Evolutionary conservation across 1,140 invertebrate species (phyloP), one percentile per base, ranked within the genome.

Genomic region (Hylaeus anthracinus): DNA sequence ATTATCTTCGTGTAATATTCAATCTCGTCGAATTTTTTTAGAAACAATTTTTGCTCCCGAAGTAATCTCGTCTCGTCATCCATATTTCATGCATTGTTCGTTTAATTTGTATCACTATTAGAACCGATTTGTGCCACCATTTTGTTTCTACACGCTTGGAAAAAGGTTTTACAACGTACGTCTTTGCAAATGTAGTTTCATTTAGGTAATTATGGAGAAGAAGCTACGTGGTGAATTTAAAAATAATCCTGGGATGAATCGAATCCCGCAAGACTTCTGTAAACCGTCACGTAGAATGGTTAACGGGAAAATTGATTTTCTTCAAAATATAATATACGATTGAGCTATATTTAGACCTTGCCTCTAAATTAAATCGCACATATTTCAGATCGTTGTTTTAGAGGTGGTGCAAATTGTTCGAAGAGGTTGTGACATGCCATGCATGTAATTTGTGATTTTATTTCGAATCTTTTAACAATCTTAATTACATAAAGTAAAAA

Each of bases 91-190:
- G 60, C 66, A 55, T 41, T 69, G 58, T 77, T 75, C 26, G 8
- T 63, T 86, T 39, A 37, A 64, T 81, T 86, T 74, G 56, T 26
- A 72, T 66, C 74, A 79, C 61, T 69, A 56, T 84, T 82, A 70
- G 71, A 82, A 82, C 69, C 60, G 53, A 84, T 87, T 87, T 84
- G 67, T 60, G 65, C 85, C 85, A 73, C 84, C 86, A 88, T 88
- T 73, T 88, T 88, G 85, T 82, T 80, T 84, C 65, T 60, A 64
- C n/a, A n/a, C 58, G 37, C 43, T 41, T 45, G 53, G 45, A 86
- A 79, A 70, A 86, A 79, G 10, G 53, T 74, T 58, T 74, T 66
- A 43, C 6, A 43, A 51, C n/a, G 26, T 67, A 51, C 58, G 43
- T 45, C 14, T n/a, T 5, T 37, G 51, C 3, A 12, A 37, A 37